Evolutionary conservation across 2,888 invertebrate species (phyloP), one percentile per base, ranked within the genome.

Genomic region (Adelphocoris suturalis): DNA sequence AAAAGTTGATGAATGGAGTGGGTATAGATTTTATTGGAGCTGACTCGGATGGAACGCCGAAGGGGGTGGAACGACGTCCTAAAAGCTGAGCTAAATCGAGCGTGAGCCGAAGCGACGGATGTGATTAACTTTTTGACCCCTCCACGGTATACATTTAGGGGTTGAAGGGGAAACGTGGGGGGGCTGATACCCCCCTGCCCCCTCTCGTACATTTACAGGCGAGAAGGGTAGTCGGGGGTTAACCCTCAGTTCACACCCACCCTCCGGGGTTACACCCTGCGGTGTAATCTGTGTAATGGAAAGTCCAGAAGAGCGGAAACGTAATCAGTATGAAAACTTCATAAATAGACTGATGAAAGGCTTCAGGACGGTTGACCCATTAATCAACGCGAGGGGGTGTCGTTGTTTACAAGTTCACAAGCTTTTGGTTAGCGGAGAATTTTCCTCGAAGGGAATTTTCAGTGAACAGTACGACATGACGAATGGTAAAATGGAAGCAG

Each of bases 311-410:
- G 86, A 86, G 86, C 86, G 86, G 86, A 86, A 86, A 86, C 86
- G 68, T 86, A 86, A 86, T 86, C 86, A 86, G 86, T 75, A 86
- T 86, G 86, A 86, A 86, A 86, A 86, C 75, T 86, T 86, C 86
- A 86, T 86, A 86, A 86, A 86, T 86, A 86, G 86, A 86, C 75
- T 68, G 68, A 27, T 68, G 46, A 27, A 37, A 37, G 85, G 61
- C 61, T 16, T 68, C 57, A 13, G 68, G 68, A 48, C 47, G 76
- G 75, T 75, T 46, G 86, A 46, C 86, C 68, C 86, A 86, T 86
- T 86, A 75, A 86, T 86, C 86, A 86, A 47, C 46, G 23, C 13
- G 61, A 16, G 68, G 48, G 76, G 68, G 86, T 75, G 86, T 86
- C 86, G 86, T 85, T 86, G 86, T 86, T 86, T 86, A 86, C 86